Percentiles rank a stretch among this genome's conserved stretches.
Conservation (phyloP, 2,888 invertebrate species). For the Tolmerus cingulatus region DNA sequence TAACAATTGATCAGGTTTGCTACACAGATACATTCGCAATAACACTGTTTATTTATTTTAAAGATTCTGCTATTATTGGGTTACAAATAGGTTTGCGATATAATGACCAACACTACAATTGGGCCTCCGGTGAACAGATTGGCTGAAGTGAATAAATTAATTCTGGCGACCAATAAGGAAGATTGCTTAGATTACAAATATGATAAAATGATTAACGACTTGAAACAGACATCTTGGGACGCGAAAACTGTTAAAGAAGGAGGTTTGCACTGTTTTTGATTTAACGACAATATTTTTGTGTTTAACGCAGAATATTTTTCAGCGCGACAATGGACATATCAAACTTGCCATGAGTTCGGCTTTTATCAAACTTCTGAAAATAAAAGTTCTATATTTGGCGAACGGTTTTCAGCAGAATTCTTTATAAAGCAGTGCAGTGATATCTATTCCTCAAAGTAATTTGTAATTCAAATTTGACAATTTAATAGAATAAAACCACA, state of each 20-base stretch:
- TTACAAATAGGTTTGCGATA: conserved; percentile 71
- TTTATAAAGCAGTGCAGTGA: conserved; percentile 84
- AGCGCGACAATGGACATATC: conserved; percentile 91
- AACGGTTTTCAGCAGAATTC: conserved; percentile 78
- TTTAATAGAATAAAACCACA: neutral
- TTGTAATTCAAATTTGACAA: too few species aligned
- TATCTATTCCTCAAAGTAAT: conserved; percentile 78
- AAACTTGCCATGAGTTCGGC: conserved; percentile 96
- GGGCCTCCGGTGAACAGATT: conserved; percentile 74
- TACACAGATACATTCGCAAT: neutral
- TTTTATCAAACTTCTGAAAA: conserved; percentile 86
- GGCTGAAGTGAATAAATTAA: conserved; percentile 75
- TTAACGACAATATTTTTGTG: neutral
- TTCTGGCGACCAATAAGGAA: conserved; percentile 72
- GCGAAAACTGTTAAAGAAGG: conserved; percentile 70
- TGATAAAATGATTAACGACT: conserved; percentile 73
- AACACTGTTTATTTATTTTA: too few species aligned
- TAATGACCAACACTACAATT: conserved; percentile 72
- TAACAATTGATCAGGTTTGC: conserved; percentile 78
- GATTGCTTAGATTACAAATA: conserved; percentile 87
- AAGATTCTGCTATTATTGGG: too few species aligned
- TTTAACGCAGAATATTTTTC: conserved; percentile 3
- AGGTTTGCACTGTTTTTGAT: neutral
- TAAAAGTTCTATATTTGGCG: conserved; percentile 72
- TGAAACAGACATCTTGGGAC: conserved; percentile 74